Evolutionary conservation across 2,888 invertebrate species (phyloP).

Genomic region (Blomia tropicalis): DNA sequence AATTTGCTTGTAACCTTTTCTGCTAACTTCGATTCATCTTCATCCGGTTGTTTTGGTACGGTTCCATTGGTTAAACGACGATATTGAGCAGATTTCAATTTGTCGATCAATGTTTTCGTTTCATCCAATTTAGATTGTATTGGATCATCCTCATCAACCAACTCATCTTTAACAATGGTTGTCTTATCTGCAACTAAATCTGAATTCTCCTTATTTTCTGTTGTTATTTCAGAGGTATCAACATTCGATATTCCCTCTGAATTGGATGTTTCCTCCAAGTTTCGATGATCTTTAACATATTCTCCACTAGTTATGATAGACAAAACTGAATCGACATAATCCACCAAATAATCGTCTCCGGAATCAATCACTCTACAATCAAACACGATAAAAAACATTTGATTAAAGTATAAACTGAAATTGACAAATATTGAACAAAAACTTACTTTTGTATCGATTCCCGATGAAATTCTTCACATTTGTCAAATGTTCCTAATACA

Average conservation of each 20-base stretch:
- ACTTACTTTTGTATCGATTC: background rate
- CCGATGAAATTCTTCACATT: background rate
- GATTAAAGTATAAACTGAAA: background rate
- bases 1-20: conserved; percentile 20
- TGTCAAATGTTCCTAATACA: background rate
- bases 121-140: conserved; percentile 19
- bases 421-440: background rate
- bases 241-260: background rate
- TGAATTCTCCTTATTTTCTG: background rate
- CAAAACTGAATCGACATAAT: conserved; percentile 5
- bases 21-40: conserved; percentile 23
- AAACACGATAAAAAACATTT: background rate
- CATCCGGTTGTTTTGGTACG: conserved; percentile 15
- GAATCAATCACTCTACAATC: no score
- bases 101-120: conserved; percentile 12
- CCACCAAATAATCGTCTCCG: background rate
- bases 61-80: conserved; percentile 20
- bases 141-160: background rate
- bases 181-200: background rate
- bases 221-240: background rate
- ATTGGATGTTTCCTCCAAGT: no score
- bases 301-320: background rate
- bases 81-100: conserved; percentile 20
- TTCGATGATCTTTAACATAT: background rate
- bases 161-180: background rate